Percentiles rank a stretch among this genome's conserved stretches.
These are phyloP conservation scores for Drosophila percnosoma DNA, from an alignment of 2,888 invertebrate genomes.

Conservation along the genomic window DNA sequence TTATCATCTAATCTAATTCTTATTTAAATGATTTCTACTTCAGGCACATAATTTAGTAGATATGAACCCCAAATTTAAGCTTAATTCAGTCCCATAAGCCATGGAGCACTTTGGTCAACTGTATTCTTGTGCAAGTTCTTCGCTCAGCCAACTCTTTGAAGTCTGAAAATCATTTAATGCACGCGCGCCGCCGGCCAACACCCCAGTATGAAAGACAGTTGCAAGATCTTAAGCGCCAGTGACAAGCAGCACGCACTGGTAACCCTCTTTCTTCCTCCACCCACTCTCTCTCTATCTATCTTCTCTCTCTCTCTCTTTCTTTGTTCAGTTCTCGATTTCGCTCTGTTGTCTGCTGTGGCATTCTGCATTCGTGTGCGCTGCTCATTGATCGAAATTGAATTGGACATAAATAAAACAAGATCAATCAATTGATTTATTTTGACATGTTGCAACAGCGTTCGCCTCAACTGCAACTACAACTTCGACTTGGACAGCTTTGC, in stretches of 20 bases:
- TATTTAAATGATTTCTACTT: neutral
- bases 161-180: constrained; percentile 46
- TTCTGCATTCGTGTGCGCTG: constrained; percentile 78
- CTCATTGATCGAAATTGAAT: constrained; percentile 85
- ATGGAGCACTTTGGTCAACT: neutral
- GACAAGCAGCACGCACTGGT: constrained; percentile 38
- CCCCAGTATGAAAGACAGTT: constrained; percentile 14
- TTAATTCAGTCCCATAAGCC: neutral
- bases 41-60: neutral
- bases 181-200: constrained; percentile 58
- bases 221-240: constrained; percentile 62
- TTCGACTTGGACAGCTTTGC: constrained; percentile 41
- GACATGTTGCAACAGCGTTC: constrained; percentile 81
- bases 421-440: constrained; percentile 85
- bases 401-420: constrained; percentile 85
- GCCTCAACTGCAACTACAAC: constrained; percentile 33
- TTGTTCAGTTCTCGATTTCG: constrained; percentile 11
- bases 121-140: neutral
- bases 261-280: constrained; percentile 2
- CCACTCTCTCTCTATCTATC: neutral
- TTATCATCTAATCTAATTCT: no score
- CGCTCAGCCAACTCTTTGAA: neutral
- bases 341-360: constrained; percentile 43
- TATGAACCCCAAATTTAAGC: neutral
- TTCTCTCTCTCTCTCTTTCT: neutral